Percentiles rank a stretch among this genome's conserved stretches.
phyloP scores from a whole-genome alignment of 2,797 vertebrate genomes.

The Melanotaenia nigrans region DNA sequence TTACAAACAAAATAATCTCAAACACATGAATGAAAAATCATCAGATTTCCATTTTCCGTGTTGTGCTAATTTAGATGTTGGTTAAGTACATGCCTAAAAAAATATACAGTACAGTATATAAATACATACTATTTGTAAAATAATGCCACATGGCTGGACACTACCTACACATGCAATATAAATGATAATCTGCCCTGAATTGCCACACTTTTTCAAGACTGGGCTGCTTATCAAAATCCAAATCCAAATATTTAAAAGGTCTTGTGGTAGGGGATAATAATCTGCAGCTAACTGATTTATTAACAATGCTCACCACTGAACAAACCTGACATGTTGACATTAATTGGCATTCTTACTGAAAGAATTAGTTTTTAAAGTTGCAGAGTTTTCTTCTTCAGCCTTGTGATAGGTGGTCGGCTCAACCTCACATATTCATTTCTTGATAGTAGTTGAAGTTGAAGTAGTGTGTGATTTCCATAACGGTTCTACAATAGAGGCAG shows the following conservation, averaged over 20 bases:
- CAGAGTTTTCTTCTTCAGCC: slow-evolving; percentile 51
- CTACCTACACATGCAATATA: no score
- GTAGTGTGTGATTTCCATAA: slow-evolving; percentile 66
- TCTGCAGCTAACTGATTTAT: slow-evolving; percentile 22
- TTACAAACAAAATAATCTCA: no score
- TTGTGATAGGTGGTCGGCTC: slow-evolving; percentile 42
- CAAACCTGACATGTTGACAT: slow-evolving; percentile 21
- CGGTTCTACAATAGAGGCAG: slow-evolving; percentile 45
- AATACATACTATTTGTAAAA: no score
- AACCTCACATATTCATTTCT: slow-evolving; percentile 62
- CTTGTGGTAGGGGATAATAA: slow-evolving; percentile 4
- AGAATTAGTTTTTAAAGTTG: slow-evolving; percentile 41
- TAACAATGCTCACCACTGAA: slow-evolving; percentile 15
- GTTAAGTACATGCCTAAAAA: no score
- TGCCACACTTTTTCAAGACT: neutral
- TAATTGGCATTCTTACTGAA: slow-evolving; percentile 23
- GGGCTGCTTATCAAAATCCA: neutral
- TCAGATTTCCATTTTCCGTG: no score
- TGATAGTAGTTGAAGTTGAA: slow-evolving; percentile 71
- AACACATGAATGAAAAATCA: no score
- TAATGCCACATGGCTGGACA: no score
- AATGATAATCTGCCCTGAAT: no score
- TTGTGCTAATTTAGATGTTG: no score
- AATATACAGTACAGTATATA: no score
- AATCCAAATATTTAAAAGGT: slow-evolving; percentile 1